Evolutionary conservation across 2,888 invertebrate species (phyloP).

Genomic region (Calameuta pallipes): DNA sequence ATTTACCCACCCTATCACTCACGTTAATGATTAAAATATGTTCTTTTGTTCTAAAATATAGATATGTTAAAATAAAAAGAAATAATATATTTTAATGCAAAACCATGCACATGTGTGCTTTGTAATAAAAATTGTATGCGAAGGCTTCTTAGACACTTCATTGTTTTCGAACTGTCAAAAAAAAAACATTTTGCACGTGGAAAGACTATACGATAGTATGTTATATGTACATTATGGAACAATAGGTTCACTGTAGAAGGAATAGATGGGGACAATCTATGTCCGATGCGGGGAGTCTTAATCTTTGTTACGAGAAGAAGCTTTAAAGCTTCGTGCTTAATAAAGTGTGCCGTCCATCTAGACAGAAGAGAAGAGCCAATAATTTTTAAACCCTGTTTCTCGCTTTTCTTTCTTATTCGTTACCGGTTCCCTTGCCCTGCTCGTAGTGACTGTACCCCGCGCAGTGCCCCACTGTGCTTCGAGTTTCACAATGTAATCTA

Average conservation of each 20-base stretch:
- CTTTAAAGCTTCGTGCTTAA: neutral
- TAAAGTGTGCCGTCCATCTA: neutral
- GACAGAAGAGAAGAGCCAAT: slow-evolving; percentile 13
- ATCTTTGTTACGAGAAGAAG: neutral
- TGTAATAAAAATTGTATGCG: neutral
- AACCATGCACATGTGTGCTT: neutral
- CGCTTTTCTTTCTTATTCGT: slow-evolving; percentile 13
- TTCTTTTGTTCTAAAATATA: neutral
- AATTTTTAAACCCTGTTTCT: slow-evolving; percentile 17
- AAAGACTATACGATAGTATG: neutral
- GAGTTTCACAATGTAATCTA: slow-evolving; percentile 54
- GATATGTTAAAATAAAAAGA: neutral
- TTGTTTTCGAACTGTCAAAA: neutral
- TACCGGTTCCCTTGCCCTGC: neutral
- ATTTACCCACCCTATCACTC: neutral
- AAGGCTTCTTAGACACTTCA: too few relatives aligned
- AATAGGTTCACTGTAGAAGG: neutral
- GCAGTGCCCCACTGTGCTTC: slow-evolving; percentile 23
- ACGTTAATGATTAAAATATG: neutral
- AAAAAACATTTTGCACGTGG: neutral
- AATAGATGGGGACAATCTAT: neutral
- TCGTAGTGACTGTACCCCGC: neutral
- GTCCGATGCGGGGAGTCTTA: neutral
- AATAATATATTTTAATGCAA: neutral
- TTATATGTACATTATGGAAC: neutral